Base-by-base conservation (phyloP, 37 sponge, comb jelly and placozoan species). In the Amphimedon queenslandica region DNA sequence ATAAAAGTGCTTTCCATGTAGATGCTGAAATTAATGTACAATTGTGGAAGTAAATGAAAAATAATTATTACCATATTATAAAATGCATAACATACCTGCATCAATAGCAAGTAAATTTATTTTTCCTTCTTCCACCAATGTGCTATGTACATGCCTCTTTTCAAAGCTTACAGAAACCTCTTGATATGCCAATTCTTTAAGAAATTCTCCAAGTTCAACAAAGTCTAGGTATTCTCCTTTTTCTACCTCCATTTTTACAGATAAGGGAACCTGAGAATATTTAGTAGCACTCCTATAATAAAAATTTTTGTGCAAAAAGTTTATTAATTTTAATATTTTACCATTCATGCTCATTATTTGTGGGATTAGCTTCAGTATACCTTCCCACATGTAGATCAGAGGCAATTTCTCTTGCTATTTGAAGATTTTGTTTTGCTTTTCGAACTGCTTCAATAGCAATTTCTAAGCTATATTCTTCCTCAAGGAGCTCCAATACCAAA, bases 371-470 rank as follows among this genome's bases (percentile, higher is more conserved):
- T 47, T 47, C 53, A 18, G 53, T 8, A 18, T 8, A 47, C 53
- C 13, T 47, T 13, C 53, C 53, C 13, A 47, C 8, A 8, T 47
- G 53, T 18, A 47, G 53, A 18, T 8, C 53, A 18, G 13, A 13
- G 13, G 61, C 61, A 60, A 60, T 60, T 25, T 60, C 61, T 60
- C 27, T 11, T 60, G 61, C 61, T n/a, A n/a, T 60, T 60, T 60
- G 24, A 11, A n/a, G 27, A n/a, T 60, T n/a, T n/a, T 25, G 24
- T 60, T n/a, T n/a, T 5, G 61, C 8, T 6, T 60, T 6, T 60
- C 21, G 27, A n/a, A 76, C 71, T n/a, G 77, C 84, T 5, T 61
- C 34, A 55, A 83, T 70, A 27, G 76, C 65, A 20, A 53, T 47
- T 18, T 76, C 71, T 20, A 64, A 64, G n/a, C 39, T 18, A 61